Evolutionary conservation across 30 jellyfish, hydroid and myxozoan genomes (phyloP).

Genomic region (Turritopsis dohrnii): DNA sequence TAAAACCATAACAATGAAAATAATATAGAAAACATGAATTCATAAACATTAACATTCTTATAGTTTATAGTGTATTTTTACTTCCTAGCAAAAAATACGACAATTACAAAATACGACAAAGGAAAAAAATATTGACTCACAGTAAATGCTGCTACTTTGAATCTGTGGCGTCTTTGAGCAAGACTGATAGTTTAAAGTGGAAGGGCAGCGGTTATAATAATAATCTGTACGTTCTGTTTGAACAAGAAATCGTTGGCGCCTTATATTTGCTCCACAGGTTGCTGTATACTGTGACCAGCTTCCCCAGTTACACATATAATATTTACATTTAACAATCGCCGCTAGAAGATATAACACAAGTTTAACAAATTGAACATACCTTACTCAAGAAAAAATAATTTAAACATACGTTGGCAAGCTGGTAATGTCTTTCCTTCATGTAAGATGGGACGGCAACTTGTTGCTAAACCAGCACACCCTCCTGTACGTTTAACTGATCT

Average conservation of each 20-base stretch:
- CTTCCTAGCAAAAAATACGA: no score
- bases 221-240: neutral
- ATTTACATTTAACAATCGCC: neutral
- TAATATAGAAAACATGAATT: no score
- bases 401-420: conserved; percentile 11
- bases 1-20: no score
- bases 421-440: neutral
- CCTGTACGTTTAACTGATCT: neutral
- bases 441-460: neutral
- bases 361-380: neutral
- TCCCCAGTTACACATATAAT: conserved; percentile 19
- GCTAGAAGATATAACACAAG: neutral
- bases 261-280: conserved; percentile 18
- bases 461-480: conserved; percentile 24
- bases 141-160: neutral
- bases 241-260: neutral
- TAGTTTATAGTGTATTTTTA: no score
- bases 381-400: no score
- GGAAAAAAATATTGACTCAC: neutral
- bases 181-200: neutral
- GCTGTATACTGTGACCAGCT: conserved; percentile 1
- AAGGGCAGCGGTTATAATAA: conserved; percentile 3
- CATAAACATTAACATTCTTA: no score
- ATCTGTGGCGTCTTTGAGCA: conserved; percentile 19
- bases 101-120: no score